phyloP scores from a whole-genome alignment of 2,113 vertebrate species.

The Periophthalmodon schlosseri region DNA sequence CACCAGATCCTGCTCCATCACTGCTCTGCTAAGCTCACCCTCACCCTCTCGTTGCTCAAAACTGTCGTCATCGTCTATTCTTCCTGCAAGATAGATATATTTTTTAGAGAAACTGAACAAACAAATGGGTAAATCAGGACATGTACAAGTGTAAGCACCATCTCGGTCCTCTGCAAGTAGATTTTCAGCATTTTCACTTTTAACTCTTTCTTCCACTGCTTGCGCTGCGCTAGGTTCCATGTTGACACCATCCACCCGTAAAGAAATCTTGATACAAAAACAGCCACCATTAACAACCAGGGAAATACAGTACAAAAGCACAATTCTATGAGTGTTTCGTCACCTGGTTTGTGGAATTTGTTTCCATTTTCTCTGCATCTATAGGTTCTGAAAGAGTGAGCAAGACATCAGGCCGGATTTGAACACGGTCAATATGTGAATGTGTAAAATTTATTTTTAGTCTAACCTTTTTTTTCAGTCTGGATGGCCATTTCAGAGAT shows the following conservation, averaged over 20 bases:
- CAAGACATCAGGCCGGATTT: not conserved
- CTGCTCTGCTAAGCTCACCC: slow-evolving; percentile 78
- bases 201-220: slow-evolving; percentile 75
- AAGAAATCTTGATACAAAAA: slow-evolving; percentile 71
- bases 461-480: slow-evolving; percentile 82
- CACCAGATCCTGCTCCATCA: slow-evolving; percentile 87
- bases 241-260: slow-evolving; percentile 71
- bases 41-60: slow-evolving; percentile 81
- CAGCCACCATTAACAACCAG: not conserved
- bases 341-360: slow-evolving; percentile 81
- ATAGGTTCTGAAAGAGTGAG: slow-evolving; percentile 69
- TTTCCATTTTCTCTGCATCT: slow-evolving; percentile 86
- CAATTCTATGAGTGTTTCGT: not conserved
- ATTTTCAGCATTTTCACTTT: slow-evolving; percentile 66
- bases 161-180: slow-evolving; percentile 62
- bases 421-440: not conserved
- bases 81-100: slow-evolving; percentile 51
- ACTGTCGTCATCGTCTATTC: slow-evolving; percentile 84
- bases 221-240: slow-evolving; percentile 67
- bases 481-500: slow-evolving; percentile 82
- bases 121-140: not conserved
- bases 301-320: not conserved
- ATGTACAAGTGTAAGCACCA: slow-evolving; percentile 16
- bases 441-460: not conserved
- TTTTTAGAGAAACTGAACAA: not conserved